Conservation (phyloP, 2,113 vertebrate genomes). For the Psephotus haematonotus region DNA sequence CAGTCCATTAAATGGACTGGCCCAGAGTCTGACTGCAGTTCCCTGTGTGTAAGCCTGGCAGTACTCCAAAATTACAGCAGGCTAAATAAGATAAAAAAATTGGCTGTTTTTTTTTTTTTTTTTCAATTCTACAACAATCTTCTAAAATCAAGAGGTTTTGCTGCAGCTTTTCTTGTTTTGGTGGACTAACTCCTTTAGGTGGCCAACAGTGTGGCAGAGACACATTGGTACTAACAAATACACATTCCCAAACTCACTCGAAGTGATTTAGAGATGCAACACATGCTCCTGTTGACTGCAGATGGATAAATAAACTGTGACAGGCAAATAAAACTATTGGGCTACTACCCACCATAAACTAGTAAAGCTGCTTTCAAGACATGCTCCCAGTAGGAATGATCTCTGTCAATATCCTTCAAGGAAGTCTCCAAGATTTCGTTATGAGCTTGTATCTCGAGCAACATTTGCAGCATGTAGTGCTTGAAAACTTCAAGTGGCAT, state of each 20-base stretch:
- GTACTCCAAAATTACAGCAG: background rate
- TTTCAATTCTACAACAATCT: background rate
- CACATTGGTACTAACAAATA: background rate
- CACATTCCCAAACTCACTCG: background rate
- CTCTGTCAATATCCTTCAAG: background rate
- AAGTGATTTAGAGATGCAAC: background rate
- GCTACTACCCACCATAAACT: constrained; percentile 42
- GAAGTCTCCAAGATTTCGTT: constrained; percentile 7
- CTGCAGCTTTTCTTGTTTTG: background rate
- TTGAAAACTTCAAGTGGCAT: background rate
- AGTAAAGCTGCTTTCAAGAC: constrained; percentile 27
- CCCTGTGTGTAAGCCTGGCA: accelerated
- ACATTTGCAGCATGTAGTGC: background rate
- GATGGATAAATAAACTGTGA: constrained; percentile 34
- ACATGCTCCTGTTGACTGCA: background rate
- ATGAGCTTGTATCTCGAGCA: background rate
- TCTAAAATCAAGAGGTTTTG: background rate
- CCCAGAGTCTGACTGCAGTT: background rate
- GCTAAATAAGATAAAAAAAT: background rate
- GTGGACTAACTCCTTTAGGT: background rate
- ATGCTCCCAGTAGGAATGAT: constrained; percentile 2
- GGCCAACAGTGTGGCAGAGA: background rate
- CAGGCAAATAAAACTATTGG: constrained; percentile 46
- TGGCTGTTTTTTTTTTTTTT: background rate
- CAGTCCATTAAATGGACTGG: background rate